These are phyloP conservation scores for Anomalospiza imberbis DNA, from an alignment of 2,797 vertebrate genomes.

Conservation along the genomic window DNA sequence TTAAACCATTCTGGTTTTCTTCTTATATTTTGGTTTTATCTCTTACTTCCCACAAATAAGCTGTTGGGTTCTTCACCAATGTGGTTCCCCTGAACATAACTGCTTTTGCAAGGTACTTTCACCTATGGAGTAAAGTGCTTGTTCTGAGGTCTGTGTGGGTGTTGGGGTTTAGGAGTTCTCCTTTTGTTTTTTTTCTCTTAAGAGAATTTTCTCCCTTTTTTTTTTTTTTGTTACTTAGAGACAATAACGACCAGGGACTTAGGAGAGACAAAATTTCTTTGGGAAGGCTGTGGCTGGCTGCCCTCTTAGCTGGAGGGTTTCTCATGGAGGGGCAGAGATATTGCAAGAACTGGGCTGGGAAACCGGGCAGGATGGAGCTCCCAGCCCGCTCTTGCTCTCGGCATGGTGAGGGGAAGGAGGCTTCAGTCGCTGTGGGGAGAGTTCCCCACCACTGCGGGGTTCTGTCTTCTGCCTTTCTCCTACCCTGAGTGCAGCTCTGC, in stretches of 20 bases:
- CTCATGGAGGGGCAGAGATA: too few relatives aligned
- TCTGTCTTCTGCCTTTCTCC: background rate
- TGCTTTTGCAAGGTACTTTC: conserved; percentile 1
- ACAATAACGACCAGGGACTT: background rate
- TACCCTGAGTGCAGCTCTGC: background rate
- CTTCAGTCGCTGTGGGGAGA: background rate
- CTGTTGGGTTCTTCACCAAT: background rate
- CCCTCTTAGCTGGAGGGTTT: background rate
- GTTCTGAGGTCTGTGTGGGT: background rate
- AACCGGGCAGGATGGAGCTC: background rate
- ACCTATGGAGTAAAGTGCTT: background rate
- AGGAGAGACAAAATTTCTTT: background rate
- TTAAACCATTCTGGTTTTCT: conserved; percentile 32
- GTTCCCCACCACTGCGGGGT: background rate
- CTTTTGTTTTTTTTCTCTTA: background rate
- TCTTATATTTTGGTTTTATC: background rate
- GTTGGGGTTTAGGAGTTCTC: background rate
- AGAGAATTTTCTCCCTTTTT: background rate
- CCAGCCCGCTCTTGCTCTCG: background rate
- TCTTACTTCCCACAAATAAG: conserved; percentile 41
- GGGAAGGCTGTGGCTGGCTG: background rate
- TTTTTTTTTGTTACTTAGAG: background rate
- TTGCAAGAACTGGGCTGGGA: background rate
- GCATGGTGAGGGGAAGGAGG: background rate
- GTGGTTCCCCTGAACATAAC: background rate